These are phyloP conservation scores for Isotomurus palustris DNA, from an alignment of 2,888 invertebrate species.

Conservation along the genomic window DNA sequence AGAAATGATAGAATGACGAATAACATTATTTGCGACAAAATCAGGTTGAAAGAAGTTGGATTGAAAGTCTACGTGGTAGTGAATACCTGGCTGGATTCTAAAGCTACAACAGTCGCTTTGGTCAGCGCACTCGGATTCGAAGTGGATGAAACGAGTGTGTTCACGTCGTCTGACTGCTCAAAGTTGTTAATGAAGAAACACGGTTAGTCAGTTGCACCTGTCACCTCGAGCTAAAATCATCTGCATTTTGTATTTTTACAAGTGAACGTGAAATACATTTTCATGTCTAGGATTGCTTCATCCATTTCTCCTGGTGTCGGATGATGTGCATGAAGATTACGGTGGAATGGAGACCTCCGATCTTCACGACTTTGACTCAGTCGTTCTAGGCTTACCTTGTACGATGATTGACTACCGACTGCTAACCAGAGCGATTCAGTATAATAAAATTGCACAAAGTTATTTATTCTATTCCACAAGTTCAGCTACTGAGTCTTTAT, in stretches of 20 bases:
- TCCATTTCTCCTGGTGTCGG: slow-evolving; percentile 15
- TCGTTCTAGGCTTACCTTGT: slow-evolving; percentile 24
- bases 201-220: neutral
- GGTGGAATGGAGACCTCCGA: slow-evolving; percentile 7
- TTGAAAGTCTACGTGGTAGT: slow-evolving; percentile 6
- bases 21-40: neutral
- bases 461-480: neutral
- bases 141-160: slow-evolving; percentile 15
- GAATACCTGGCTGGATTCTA: slow-evolving; percentile 19
- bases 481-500: neutral
- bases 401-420: slow-evolving; percentile 25
- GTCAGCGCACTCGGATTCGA: slow-evolving; percentile 4
- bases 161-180: slow-evolving; percentile 24
- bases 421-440: slow-evolving; percentile 24
- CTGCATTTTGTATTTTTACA: neutral
- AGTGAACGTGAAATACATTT: neutral
- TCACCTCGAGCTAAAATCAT: neutral
- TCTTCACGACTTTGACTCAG: slow-evolving; percentile 8
- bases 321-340: slow-evolving; percentile 19
- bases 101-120: slow-evolving; percentile 1
- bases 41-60: neutral
- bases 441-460: neutral
- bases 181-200: slow-evolving; percentile 15
- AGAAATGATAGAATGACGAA: neutral
- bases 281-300: neutral